Conservation (phyloP, 2,113 vertebrate species). For the Suncus etruscus region DNA sequence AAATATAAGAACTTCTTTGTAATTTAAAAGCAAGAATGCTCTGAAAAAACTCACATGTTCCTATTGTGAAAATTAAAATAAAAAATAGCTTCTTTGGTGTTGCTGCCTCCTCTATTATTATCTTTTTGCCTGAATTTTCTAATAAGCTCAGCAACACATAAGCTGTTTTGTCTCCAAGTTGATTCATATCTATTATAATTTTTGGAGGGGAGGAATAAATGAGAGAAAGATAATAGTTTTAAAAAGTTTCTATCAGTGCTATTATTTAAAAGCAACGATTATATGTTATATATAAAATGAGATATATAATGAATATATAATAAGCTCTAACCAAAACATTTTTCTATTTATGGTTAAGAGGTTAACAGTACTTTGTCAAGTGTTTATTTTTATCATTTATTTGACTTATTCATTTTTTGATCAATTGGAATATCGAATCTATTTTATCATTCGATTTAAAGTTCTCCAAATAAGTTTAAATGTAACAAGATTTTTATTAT, state of each 20-base stretch:
- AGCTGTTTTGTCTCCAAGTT: conserved; percentile 28
- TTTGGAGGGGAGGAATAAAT: background rate
- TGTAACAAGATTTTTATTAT: conserved; percentile 16
- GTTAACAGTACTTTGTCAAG: no score
- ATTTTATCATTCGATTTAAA: background rate
- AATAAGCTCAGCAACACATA: conserved; percentile 33
- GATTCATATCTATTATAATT: conserved; percentile 50
- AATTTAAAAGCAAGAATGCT: background rate
- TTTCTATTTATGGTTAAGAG: background rate
- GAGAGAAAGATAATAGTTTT: conserved; percentile 43
- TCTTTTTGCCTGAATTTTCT: conserved; percentile 60
- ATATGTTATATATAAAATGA: background rate
- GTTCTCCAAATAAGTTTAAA: background rate
- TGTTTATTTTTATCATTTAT: background rate
- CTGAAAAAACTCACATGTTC: background rate
- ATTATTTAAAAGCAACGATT: conserved; percentile 40
- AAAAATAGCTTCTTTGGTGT: background rate
- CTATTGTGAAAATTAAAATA: conserved; percentile 38
- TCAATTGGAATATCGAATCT: background rate
- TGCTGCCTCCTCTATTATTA: background rate
- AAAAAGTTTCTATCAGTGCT: conserved; percentile 34
- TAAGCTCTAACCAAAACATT: background rate
- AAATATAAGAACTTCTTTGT: background rate
- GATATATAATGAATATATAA: no score
- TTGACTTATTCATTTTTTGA: background rate